Base-by-base conservation (phyloP, 2,888 invertebrate species). In the Sarcophaga subvicina region DNA sequence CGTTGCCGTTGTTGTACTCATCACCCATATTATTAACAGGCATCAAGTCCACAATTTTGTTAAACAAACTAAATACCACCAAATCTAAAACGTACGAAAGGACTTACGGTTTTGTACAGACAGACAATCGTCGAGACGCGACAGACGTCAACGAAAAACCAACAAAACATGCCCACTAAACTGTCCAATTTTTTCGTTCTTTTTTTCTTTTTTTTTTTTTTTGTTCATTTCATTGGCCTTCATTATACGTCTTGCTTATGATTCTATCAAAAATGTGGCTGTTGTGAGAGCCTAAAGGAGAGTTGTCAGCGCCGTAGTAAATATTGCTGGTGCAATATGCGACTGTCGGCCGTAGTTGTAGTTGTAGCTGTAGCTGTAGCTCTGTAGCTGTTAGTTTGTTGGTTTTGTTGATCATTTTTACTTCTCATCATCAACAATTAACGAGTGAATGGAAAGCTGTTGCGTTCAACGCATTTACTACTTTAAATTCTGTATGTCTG, bases 101-200 rank as follows among this genome's bases (percentile, higher is more conserved):
- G 72, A 59, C 37, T 1, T 2, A 59, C 4, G 59, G 59, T 37
- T 37, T 8, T 37, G 37, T 37, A 27, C 76, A 72, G 71, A 27
- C 67, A 82, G 82, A 82, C 73, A 78, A 82, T 71, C 60, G 71
- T 69, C 63, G 73, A 85, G 86, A 86, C 83, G 84, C 88, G 88
- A 89, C 88, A 89, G 88, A 87, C 89, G 87, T 89, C 88, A 89
- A 86, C 85, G 83, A 88, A 89, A 89, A 89, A 89, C 87, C 89
- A 89, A 89, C 89, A 89, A 88, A 83, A 89, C 88, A 86, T 83
- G 88, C 89, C 89, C 88, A 82, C 88, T 87, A 87, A 81, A 84
- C 78, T 87, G 87, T 84, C 63, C 81, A 87, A 76, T 79, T 76
- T 77, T 81, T 63, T 22, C n/a, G n/a, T 37, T 64, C 11, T 64